Conservation (phyloP, 2,888 invertebrate genomes). For the Merodon equestris region DNA sequence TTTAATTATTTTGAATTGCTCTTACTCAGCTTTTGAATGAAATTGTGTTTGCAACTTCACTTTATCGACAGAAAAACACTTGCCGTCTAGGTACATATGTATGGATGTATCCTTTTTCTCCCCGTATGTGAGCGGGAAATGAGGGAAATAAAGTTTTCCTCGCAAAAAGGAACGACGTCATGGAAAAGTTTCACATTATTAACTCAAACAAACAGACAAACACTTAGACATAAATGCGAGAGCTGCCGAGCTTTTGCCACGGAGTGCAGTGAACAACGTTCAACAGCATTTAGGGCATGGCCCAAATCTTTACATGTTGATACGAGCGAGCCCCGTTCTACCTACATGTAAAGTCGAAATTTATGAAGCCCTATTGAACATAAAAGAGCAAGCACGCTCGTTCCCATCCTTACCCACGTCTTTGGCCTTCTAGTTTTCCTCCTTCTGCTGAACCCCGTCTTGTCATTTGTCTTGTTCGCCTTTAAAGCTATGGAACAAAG, state of each 20-base stretch:
- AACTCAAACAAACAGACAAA: slow-evolving; percentile 51
- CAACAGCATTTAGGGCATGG: slow-evolving; percentile 37
- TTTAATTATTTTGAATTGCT: slow-evolving; percentile 65
- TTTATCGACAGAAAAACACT: slow-evolving; percentile 16
- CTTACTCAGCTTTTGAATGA: slow-evolving; percentile 48
- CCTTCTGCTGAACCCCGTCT: too few relatives aligned
- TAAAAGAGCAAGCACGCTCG: slow-evolving; percentile 50
- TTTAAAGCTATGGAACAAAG: slow-evolving; percentile 16
- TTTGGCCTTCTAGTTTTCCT: too few relatives aligned
- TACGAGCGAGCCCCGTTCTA: too few relatives aligned
- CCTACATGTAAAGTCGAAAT: slow-evolving; percentile 49
- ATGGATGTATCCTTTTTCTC: too few relatives aligned
- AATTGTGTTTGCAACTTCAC: slow-evolving; percentile 36
- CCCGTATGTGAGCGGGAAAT: too few relatives aligned
- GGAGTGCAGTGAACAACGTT: slow-evolving; percentile 21
- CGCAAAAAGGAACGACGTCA: slow-evolving; percentile 39
- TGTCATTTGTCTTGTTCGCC: too few relatives aligned
- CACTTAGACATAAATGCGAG: not conserved
- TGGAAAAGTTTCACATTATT: slow-evolving; percentile 61
- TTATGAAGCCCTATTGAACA: slow-evolving; percentile 62
- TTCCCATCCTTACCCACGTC: too few relatives aligned
- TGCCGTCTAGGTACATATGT: slow-evolving; percentile 10
- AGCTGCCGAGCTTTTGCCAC: not conserved
- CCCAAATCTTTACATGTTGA: too few relatives aligned
- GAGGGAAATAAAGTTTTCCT: slow-evolving; percentile 37